Percentiles rank a stretch among this genome's conserved stretches.
Evolutionary conservation across 2,888 invertebrate species (phyloP).

Genomic region (Netelia inedita): DNA sequence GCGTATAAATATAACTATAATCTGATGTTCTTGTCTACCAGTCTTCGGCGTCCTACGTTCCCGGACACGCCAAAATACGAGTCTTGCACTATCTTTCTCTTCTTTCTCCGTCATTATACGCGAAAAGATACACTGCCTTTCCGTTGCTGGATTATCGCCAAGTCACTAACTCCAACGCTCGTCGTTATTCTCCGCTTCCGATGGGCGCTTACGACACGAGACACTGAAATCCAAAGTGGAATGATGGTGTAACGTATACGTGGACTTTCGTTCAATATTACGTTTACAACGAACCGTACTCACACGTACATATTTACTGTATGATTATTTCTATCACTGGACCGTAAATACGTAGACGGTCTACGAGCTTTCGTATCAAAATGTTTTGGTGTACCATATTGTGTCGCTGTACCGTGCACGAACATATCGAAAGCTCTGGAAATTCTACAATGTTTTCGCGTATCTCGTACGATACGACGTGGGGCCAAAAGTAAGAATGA

Average conservation of each 20-base stretch:
- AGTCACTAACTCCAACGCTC: conserved; percentile 57
- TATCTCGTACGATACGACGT: neutral
- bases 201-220: conserved; percentile 56
- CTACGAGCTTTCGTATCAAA: neutral
- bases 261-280: conserved; percentile 48
- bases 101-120: conserved; percentile 34
- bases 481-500: neutral
- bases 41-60: conserved; percentile 34
- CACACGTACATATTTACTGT: conserved; percentile 13
- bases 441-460: conserved; percentile 22
- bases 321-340: conserved; percentile 20
- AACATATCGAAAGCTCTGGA: neutral
- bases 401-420: neutral
- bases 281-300: conserved; percentile 35
- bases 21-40: neutral
- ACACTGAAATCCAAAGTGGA: conserved; percentile 55
- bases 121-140: conserved; percentile 51
- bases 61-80: conserved; percentile 67
- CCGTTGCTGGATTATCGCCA: conserved; percentile 65
- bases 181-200: conserved; percentile 54
- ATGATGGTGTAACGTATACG: conserved; percentile 53
- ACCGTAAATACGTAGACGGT: conserved; percentile 16
- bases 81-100: conserved; percentile 47
- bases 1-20: too few species aligned
- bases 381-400: conserved; percentile 14